Evolutionary conservation across 2,888 invertebrate species (phyloP).

Genomic region (Schrankia costaestrigalis): DNA sequence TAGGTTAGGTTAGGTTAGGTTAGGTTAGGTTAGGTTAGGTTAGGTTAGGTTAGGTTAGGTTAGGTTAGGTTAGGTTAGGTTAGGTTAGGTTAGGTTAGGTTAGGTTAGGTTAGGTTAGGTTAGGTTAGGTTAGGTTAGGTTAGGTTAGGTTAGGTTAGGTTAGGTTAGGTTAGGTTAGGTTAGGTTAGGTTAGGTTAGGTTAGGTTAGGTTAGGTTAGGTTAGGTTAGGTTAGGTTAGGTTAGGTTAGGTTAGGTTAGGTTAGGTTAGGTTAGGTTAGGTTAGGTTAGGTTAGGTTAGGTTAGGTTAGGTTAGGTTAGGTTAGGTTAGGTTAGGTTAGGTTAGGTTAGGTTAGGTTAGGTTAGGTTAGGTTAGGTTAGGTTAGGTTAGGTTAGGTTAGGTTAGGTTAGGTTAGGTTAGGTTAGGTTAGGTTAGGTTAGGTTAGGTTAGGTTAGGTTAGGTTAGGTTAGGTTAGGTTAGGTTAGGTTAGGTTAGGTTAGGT

Average conservation of each 20-base stretch:
- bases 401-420: conserved; percentile 23
- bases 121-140: conserved; percentile 22
- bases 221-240: conserved; percentile 21
- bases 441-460: conserved; percentile 20
- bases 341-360: conserved; percentile 22
- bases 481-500: conserved; percentile 15
- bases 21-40: conserved; percentile 24
- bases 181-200: conserved; percentile 28
- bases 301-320: conserved; percentile 24
- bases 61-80: conserved; percentile 24
- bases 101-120: conserved; percentile 24
- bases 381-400: conserved; percentile 22
- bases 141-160: conserved; percentile 28
- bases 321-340: conserved; percentile 20
- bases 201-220: conserved; percentile 25
- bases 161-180: conserved; percentile 28
- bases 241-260: conserved; percentile 25
- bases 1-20: conserved; percentile 10
- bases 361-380: conserved; percentile 21
- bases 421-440: conserved; percentile 22
- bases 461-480: conserved; percentile 17
- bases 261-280: conserved; percentile 25
- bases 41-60: conserved; percentile 26
- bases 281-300: conserved; percentile 21
- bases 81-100: conserved; percentile 20